Evolutionary conservation across 2,797 vertebrate genomes (phyloP).

Genomic region (Onychomys torridus): DNA sequence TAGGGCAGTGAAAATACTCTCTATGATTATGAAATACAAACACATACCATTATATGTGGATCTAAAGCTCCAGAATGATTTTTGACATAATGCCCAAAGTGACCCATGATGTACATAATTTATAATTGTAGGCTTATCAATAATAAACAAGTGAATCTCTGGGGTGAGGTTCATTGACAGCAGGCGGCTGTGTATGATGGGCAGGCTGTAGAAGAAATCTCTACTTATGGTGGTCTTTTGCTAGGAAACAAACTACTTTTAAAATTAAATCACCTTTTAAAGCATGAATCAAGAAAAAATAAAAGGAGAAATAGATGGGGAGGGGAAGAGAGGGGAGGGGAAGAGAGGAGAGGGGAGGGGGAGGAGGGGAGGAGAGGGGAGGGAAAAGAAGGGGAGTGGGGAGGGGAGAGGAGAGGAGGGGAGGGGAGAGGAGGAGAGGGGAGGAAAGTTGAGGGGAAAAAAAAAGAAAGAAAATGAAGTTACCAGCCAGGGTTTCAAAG

Average conservation of each 20-base stretch:
- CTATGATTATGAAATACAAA: neutral
- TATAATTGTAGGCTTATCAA: neutral
- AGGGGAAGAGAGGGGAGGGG: too few species aligned
- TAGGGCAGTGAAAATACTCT: neutral
- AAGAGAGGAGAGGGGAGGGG: too few species aligned
- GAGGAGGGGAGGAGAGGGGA: fast-evolving
- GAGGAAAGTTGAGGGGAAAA: fast-evolving
- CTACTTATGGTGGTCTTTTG: neutral
- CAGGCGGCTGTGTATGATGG: fast-evolving
- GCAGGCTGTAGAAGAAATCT: neutral
- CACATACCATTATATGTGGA: neutral
- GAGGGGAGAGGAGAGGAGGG: fast-evolving
- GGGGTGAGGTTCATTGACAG: neutral
- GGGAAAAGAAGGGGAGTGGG: fast-evolving
- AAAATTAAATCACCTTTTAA: neutral
- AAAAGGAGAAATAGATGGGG: neutral
- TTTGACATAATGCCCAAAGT: neutral
- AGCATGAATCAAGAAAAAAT: neutral
- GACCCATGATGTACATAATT: neutral
- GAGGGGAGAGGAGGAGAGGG: fast-evolving
- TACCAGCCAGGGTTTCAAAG: neutral
- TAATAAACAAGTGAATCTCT: neutral
- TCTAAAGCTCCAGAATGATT: neutral
- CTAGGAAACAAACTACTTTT: neutral
- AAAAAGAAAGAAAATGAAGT: neutral